These are phyloP conservation scores for Halictus ligatus DNA, from an alignment of 2,888 invertebrate species.

Conservation along the genomic window DNA sequence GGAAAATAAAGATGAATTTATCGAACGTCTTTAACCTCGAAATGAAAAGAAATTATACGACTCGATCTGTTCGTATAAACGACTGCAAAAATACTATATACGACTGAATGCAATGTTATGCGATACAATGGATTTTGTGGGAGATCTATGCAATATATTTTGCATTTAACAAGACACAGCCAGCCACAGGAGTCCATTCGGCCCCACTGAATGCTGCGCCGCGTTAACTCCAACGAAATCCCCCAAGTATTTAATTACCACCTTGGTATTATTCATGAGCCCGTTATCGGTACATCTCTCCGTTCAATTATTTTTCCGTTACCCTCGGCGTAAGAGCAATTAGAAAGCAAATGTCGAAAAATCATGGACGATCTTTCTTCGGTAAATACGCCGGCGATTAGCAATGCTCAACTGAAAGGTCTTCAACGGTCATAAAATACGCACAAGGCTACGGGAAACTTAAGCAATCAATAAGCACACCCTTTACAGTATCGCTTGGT, in stretches of 20 bases:
- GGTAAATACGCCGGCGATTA: slow-evolving; percentile 10
- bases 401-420: slow-evolving; percentile 17
- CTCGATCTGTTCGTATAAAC: neutral
- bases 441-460: slow-evolving; percentile 26
- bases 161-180: neutral
- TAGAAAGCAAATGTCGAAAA: slow-evolving; percentile 21
- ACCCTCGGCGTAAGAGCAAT: neutral
- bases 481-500: slow-evolving; percentile 58
- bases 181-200: neutral
- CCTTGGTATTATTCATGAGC: slow-evolving; percentile 28
- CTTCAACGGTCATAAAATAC: slow-evolving; percentile 35
- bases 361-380: slow-evolving; percentile 22
- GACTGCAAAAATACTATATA: neutral
- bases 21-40: neutral
- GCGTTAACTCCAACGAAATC: slow-evolving; percentile 18
- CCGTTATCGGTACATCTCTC: neutral
- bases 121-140: neutral
- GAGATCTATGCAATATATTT: neutral
- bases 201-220: slow-evolving; percentile 3
- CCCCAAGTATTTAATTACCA: slow-evolving; percentile 28
- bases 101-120: neutral
- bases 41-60: neutral
- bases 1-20: neutral
- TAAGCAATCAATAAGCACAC: slow-evolving; percentile 63
- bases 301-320: neutral